These are phyloP conservation scores for Myopa tessellatipennis DNA, from an alignment of 2,888 invertebrate species.

Conservation along the genomic window DNA sequence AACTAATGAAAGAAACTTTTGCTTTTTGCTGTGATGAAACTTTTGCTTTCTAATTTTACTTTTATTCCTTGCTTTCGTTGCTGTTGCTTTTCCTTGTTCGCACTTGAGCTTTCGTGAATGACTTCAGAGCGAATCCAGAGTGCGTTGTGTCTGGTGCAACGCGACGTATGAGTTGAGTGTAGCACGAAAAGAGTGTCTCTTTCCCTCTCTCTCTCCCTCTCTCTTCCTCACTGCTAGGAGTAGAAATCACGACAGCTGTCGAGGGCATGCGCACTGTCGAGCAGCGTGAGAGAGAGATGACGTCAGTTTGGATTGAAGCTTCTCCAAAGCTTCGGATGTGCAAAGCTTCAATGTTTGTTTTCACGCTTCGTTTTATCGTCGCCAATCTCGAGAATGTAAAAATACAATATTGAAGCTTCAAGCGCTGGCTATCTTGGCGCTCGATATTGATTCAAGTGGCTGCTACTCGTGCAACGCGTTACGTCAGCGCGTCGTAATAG, in stretches of 20 bases:
- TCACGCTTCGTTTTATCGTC: constrained; percentile 30
- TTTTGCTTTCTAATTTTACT: constrained; percentile 44
- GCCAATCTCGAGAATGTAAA: constrained; percentile 14
- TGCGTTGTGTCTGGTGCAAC: constrained; percentile 2
- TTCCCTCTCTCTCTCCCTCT: neutral
- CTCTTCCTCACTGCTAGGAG: neutral
- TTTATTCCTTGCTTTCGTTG: neutral
- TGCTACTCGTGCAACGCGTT: neutral
- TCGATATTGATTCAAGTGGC: constrained; percentile 12
- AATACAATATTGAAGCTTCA: constrained; percentile 36
- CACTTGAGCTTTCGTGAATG: constrained; percentile 46
- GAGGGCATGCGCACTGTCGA: neutral
- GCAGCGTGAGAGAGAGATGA: neutral
- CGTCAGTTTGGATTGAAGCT: constrained; percentile 5
- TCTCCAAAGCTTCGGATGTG: neutral
- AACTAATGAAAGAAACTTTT: no score
- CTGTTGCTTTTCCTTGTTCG: neutral
- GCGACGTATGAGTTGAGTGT: constrained; percentile 18
- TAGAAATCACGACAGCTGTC: neutral
- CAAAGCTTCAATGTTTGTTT: constrained; percentile 32
- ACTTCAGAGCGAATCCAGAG: constrained; percentile 4
- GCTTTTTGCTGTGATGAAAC: constrained; percentile 33
- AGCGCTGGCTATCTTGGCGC: neutral
- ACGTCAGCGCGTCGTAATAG: no score
- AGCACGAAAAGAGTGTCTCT: neutral